These are phyloP conservation scores for Beaufortia kweichowensis DNA, from an alignment of 2,113 vertebrate genomes.

Conservation along the genomic window DNA sequence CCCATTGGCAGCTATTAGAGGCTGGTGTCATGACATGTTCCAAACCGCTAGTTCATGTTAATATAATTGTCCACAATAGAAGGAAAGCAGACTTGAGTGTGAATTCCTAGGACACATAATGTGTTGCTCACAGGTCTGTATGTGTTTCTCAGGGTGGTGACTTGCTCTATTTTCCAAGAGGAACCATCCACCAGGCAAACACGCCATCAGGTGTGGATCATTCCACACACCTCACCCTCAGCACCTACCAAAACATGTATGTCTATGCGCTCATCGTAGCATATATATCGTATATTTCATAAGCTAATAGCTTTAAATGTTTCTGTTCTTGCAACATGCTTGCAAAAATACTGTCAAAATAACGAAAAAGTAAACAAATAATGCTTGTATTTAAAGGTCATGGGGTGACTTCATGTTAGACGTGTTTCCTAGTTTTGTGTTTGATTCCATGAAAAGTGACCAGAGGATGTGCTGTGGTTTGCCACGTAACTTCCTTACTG, in stretches of 20 bases:
- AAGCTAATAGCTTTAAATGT: too few relatives aligned
- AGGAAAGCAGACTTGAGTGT: neutral
- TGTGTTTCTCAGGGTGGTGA: constrained; percentile 80
- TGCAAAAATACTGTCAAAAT: too few relatives aligned
- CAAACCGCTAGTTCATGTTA: too few relatives aligned
- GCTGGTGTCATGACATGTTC: too few relatives aligned
- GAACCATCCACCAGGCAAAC: constrained; percentile 89
- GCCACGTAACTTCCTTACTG: constrained; percentile 79
- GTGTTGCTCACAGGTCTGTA: neutral
- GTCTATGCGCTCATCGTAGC: constrained; percentile 5
- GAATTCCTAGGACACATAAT: neutral
- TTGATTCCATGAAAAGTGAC: constrained; percentile 77
- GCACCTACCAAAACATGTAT: constrained; percentile 91
- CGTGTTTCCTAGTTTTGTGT: constrained; percentile 79
- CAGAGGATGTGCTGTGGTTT: constrained; percentile 75
- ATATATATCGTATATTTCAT: neutral
- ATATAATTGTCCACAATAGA: neutral
- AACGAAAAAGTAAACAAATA: neutral
- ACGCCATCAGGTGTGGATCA: constrained; percentile 77
- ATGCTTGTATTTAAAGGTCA: constrained; percentile 71
- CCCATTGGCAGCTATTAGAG: too few relatives aligned
- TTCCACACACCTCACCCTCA: constrained; percentile 90
- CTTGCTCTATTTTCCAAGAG: constrained; percentile 90
- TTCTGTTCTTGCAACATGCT: neutral
- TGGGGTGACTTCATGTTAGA: constrained; percentile 89